These are phyloP conservation scores for Perdix hodgsoniae DNA, from an alignment of 2,797 vertebrate species.

Conservation along the genomic window DNA sequence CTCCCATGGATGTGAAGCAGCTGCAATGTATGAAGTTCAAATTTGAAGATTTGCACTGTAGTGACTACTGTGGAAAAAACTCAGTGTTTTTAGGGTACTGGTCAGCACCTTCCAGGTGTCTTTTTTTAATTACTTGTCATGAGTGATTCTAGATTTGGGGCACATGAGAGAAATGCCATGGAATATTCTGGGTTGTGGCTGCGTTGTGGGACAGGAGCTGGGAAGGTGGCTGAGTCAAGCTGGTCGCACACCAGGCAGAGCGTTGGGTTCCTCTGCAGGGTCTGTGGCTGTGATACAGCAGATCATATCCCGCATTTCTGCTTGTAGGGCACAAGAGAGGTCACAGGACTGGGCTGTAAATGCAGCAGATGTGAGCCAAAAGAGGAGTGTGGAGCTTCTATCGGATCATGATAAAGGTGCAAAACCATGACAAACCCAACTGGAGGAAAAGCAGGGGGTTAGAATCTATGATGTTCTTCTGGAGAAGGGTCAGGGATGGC, in stretches of 20 bases:
- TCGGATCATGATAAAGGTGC: rapidly evolving
- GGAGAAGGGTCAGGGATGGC: background rate
- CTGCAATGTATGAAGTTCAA: background rate
- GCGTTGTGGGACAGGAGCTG: rapidly evolving
- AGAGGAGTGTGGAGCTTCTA: background rate
- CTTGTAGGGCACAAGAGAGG: background rate
- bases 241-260: rapidly evolving
- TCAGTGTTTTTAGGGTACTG: background rate
- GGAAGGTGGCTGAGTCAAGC: background rate
- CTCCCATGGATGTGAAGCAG: background rate
- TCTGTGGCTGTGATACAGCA: background rate
- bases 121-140: background rate
- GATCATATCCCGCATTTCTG: rapidly evolving
- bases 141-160: background rate
- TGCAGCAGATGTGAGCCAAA: background rate
- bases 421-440: background rate
- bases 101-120: background rate
- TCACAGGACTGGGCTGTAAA: background rate
- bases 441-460: background rate
- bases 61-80: background rate
- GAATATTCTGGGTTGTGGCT: background rate
- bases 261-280: too few relatives aligned
- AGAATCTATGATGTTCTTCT: background rate
- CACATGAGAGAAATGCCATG: background rate
- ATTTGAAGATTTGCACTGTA: background rate